Evolutionary conservation across 2,113 vertebrate species (phyloP).

Genomic region (Podarcis muralis): DNA sequence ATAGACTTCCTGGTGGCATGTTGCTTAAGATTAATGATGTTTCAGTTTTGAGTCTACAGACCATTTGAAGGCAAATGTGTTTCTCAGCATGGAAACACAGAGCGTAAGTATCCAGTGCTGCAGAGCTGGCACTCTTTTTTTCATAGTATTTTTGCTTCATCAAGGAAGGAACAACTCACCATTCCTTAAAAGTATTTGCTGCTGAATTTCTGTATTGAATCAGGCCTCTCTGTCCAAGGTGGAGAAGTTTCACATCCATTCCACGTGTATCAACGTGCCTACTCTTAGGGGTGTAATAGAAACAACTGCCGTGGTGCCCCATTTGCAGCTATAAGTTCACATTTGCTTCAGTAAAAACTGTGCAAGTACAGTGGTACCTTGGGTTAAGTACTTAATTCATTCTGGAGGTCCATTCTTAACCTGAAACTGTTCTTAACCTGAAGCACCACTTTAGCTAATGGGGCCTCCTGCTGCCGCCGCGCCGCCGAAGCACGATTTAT

Average conservation of each 20-base stretch:
- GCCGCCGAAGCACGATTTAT: too few species aligned
- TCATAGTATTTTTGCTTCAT: neutral
- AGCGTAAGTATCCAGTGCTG: neutral
- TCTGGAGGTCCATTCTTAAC: too few species aligned
- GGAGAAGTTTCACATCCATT: neutral
- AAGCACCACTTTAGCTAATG: too few species aligned
- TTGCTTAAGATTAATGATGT: neutral
- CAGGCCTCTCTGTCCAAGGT: neutral
- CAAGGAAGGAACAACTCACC: neutral
- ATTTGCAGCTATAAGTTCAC: neutral
- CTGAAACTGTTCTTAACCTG: too few species aligned
- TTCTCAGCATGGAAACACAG: neutral
- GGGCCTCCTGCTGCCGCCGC: too few species aligned
- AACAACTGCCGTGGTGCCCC: neutral
- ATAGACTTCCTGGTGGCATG: neutral
- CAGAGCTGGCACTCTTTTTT: too few species aligned
- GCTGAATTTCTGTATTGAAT: neutral
- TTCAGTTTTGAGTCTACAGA: neutral
- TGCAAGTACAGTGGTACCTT: too few species aligned
- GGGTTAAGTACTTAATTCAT: too few species aligned
- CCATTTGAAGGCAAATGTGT: neutral
- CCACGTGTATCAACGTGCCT: neutral
- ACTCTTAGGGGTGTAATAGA: neutral
- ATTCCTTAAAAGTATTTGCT: neutral
- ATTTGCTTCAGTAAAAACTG: neutral